phyloP scores from a whole-genome alignment of 2,797 vertebrate species.

The Cossypha niveicapilla region DNA sequence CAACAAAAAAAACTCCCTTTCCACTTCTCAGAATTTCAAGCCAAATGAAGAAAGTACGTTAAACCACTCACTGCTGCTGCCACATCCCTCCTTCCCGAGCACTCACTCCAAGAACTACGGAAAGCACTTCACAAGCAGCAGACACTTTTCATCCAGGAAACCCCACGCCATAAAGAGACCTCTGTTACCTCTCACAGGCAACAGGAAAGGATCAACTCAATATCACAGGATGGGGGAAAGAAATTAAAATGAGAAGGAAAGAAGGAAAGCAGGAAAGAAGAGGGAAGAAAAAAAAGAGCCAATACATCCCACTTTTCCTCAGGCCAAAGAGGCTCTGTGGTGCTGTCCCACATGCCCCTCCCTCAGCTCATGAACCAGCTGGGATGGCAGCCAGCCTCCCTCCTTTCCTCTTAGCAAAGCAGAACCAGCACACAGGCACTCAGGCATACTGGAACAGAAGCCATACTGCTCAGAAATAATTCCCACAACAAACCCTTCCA shows the following conservation, averaged over 20 bases:
- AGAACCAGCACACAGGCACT: fast-evolving
- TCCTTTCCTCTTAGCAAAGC: background rate
- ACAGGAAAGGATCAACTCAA: background rate
- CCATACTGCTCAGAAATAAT: background rate
- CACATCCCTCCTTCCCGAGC: background rate
- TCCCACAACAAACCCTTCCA: background rate
- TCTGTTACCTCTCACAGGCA: slow-evolving; percentile 3
- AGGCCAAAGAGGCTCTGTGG: background rate
- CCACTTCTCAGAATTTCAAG: background rate
- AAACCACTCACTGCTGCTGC: background rate
- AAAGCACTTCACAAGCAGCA: background rate
- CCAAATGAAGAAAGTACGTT: background rate
- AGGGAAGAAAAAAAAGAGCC: background rate
- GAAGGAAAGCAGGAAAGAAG: background rate
- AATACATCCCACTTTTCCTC: background rate
- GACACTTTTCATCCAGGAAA: background rate
- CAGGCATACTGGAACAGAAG: background rate
- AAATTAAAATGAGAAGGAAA: fast-evolving
- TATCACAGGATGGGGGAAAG: background rate
- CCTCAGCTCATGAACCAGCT: background rate
- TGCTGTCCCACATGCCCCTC: background rate
- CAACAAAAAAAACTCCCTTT: background rate
- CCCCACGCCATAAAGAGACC: slow-evolving; percentile 11
- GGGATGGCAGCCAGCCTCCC: background rate
- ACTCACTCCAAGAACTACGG: background rate